Percentiles rank a stretch among this genome's conserved stretches.
phyloP scores from a whole-genome alignment of 2,888 invertebrate genomes.

The Cantharis lateralis region DNA sequence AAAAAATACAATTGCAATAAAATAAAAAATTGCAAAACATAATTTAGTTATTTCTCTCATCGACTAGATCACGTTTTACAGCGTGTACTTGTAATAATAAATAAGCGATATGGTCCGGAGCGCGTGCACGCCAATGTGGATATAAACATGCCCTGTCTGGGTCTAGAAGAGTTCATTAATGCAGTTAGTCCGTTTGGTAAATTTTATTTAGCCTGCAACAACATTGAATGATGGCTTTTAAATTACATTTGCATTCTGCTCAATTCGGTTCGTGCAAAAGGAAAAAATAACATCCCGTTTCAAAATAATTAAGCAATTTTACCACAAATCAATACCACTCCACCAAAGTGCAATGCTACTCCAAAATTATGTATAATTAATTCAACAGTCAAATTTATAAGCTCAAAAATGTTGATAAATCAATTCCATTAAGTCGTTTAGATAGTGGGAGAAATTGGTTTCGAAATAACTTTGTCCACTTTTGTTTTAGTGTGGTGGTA shows the following conservation, averaged over 20 bases:
- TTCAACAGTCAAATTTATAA: neutral
- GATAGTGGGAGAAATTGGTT: neutral
- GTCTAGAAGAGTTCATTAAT: slow-evolving; percentile 56
- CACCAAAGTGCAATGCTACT: neutral
- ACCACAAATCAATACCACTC: neutral
- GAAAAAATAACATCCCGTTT: neutral
- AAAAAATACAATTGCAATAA: neutral
- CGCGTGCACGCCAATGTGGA: slow-evolving; percentile 55
- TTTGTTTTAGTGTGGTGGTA: neutral
- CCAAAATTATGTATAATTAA: neutral
- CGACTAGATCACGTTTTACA: slow-evolving; percentile 54
- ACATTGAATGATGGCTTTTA: slow-evolving; percentile 55
- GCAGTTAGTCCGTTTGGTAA: slow-evolving; percentile 56
- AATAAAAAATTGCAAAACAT: slow-evolving; percentile 42
- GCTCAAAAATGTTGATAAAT: neutral
- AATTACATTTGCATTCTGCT: slow-evolving; percentile 53
- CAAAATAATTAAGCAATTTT: neutral
- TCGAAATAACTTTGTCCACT: neutral
- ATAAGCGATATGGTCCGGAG: slow-evolving; percentile 56
- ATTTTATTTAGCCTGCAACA: slow-evolving; percentile 52
- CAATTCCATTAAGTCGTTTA: neutral
- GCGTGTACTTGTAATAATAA: slow-evolving; percentile 55
- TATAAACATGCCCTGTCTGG: slow-evolving; percentile 55
- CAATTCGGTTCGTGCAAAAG: neutral
- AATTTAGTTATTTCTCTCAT: slow-evolving; percentile 53